phyloP scores from a whole-genome alignment of 2,113 vertebrate genomes.

The Tachysurus fulvidraco region DNA sequence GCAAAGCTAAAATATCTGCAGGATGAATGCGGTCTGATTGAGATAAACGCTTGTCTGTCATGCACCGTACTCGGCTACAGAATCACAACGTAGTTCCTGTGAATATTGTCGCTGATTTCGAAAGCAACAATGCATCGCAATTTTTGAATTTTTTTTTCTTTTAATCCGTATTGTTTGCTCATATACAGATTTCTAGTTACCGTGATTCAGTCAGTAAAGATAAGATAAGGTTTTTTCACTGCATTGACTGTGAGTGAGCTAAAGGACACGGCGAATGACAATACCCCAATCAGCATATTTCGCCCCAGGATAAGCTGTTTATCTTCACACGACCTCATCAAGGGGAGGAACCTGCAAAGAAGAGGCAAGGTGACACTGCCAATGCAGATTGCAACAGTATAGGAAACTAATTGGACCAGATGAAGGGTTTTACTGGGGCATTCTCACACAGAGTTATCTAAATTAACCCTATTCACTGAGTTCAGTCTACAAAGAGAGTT shows the following conservation, averaged over 20 bases:
- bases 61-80: not conserved
- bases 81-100: conserved; percentile 11
- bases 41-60: conserved; percentile 14
- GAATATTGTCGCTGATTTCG: not conserved
- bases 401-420: not conserved
- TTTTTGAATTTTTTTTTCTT: not conserved
- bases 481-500: not conserved
- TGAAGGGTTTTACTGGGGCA: not conserved
- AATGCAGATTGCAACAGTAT: not conserved
- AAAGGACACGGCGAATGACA: conserved; percentile 36
- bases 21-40: conserved; percentile 27
- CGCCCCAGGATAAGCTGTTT: conserved; percentile 45
- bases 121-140: not conserved
- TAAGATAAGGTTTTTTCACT: conserved; percentile 17
- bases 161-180: not conserved
- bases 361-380: conserved; percentile 24
- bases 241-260: conserved; percentile 32
- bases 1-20: not conserved
- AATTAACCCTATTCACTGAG: not conserved
- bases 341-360: conserved; percentile 30
- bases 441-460: not conserved
- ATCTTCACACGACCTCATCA: conserved; percentile 50
- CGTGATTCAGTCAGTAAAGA: conserved; percentile 32
- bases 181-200: not conserved
- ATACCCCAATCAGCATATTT: conserved; percentile 49